A percentile compares a stretch with the other conserved stretches of the same genome.
phyloP scores from a whole-genome alignment of 2,797 vertebrate genomes.

The Mus spretus region DNA sequence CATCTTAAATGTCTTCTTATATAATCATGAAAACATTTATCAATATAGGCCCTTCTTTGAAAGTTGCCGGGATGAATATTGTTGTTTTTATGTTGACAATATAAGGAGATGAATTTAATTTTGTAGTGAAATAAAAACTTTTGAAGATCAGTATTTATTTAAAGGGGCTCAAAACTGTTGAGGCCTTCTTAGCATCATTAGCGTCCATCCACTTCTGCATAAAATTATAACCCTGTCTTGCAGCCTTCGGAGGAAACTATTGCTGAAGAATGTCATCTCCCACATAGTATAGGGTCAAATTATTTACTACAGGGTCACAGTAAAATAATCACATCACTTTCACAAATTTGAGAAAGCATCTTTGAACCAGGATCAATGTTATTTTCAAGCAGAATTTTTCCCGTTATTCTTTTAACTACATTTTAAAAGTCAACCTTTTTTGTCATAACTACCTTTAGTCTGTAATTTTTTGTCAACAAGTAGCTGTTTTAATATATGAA shows the following conservation, averaged over 20 bases:
- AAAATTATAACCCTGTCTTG: slow-evolving; percentile 18
- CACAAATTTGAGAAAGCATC: slow-evolving; percentile 35
- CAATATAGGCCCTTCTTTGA: slow-evolving; percentile 37
- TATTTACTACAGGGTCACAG: not conserved
- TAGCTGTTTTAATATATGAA: slow-evolving; percentile 28
- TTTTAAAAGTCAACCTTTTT: slow-evolving; percentile 8
- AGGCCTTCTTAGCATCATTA: slow-evolving; percentile 34
- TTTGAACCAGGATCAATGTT: slow-evolving; percentile 39
- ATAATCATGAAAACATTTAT: slow-evolving; percentile 41
- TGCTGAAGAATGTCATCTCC: not conserved
- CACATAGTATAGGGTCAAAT: not conserved
- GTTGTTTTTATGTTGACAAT: slow-evolving; percentile 65
- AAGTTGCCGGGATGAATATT: slow-evolving; percentile 60
- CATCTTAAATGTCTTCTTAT: slow-evolving; percentile 59
- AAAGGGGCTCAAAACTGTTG: slow-evolving; percentile 44
- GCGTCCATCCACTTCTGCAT: slow-evolving; percentile 24
- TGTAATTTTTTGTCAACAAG: slow-evolving; percentile 62
- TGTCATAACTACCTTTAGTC: not conserved
- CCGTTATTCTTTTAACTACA: slow-evolving; percentile 4
- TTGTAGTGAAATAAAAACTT: slow-evolving; percentile 67
- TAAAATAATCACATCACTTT: not conserved
- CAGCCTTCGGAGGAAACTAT: slow-evolving; percentile 42
- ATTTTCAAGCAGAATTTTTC: slow-evolving; percentile 59
- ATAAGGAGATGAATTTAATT: slow-evolving; percentile 71
- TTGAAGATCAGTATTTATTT: slow-evolving; percentile 59